These are phyloP conservation scores for Meandrusa payeni DNA, from an alignment of 2,888 invertebrate species.

Conservation along the genomic window DNA sequence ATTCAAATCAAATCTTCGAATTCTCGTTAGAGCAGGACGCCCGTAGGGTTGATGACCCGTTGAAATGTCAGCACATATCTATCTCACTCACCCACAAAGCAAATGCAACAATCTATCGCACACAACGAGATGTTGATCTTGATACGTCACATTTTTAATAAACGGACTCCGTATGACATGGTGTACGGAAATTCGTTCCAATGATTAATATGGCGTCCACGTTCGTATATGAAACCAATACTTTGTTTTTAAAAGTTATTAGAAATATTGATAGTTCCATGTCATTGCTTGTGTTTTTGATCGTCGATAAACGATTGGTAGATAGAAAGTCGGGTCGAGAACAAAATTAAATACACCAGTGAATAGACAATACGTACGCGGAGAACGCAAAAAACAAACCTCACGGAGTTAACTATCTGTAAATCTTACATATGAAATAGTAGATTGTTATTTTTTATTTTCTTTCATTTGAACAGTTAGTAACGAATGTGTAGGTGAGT, in stretches of 20 bases:
- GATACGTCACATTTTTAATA: constrained; percentile 81
- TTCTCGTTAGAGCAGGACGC: constrained; percentile 79
- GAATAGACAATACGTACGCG: constrained; percentile 55
- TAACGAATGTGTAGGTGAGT: constrained; percentile 30
- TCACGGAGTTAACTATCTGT: constrained; percentile 41
- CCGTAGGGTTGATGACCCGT: constrained; percentile 79
- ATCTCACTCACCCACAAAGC: constrained; percentile 54
- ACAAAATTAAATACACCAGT: constrained; percentile 62
- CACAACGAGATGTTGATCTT: constrained; percentile 78
- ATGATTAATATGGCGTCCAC: constrained; percentile 77
- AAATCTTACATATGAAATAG: constrained; percentile 40
- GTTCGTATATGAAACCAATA: constrained; percentile 69
- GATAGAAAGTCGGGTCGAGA: constrained; percentile 71
- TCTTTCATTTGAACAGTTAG: constrained; percentile 29
- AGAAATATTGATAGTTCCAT: constrained; percentile 80
- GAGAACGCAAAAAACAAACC: constrained; percentile 54
- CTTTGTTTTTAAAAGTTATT: constrained; percentile 78
- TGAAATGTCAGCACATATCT: constrained; percentile 74
- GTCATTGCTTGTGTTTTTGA: constrained; percentile 76
- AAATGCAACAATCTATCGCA: constrained; percentile 51
- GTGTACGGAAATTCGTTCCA: constrained; percentile 77
- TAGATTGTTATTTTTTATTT: constrained; percentile 35
- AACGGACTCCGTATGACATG: constrained; percentile 79
- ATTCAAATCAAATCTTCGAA: constrained; percentile 78
- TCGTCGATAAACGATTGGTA: constrained; percentile 69